Percentiles rank a stretch among this genome's conserved stretches.
These are phyloP conservation scores for Mixornis gularis DNA, from an alignment of 2,113 vertebrate genomes.

Conservation along the genomic window DNA sequence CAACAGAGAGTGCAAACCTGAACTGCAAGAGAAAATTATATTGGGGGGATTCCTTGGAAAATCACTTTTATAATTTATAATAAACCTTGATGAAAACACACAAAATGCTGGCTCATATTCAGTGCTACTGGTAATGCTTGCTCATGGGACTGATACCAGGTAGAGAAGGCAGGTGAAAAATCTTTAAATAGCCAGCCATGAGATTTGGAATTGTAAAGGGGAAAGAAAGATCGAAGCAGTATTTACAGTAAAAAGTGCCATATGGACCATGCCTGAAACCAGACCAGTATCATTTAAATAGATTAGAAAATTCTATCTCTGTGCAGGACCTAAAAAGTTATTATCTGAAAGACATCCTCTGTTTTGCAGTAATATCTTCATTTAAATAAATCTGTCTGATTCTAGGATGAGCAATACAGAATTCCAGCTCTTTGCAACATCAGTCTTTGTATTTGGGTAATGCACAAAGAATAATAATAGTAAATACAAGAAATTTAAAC, in stretches of 20 bases:
- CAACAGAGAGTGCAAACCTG: not conserved
- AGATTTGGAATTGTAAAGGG: not conserved
- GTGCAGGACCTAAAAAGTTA: not conserved
- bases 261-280: not conserved
- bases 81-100: not conserved
- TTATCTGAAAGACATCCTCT: not conserved
- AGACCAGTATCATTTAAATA: not conserved
- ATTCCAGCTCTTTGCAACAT: not conserved
- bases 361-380: not conserved
- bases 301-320: not conserved
- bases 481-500: not conserved
- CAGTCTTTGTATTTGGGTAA: not conserved
- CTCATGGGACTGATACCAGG: not conserved
- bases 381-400: constrained; percentile 15
- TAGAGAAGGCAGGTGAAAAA: not conserved
- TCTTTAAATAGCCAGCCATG: not conserved
- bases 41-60: not conserved
- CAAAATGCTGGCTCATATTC: not conserved
- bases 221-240: not conserved
- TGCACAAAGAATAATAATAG: not conserved
- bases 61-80: not conserved
- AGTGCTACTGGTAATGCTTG: not conserved
- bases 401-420: not conserved
- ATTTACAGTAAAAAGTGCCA: not conserved
- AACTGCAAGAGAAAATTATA: not conserved